Base-by-base conservation (phyloP, 2,888 invertebrate species). In the Pinctada fucata region DNA sequence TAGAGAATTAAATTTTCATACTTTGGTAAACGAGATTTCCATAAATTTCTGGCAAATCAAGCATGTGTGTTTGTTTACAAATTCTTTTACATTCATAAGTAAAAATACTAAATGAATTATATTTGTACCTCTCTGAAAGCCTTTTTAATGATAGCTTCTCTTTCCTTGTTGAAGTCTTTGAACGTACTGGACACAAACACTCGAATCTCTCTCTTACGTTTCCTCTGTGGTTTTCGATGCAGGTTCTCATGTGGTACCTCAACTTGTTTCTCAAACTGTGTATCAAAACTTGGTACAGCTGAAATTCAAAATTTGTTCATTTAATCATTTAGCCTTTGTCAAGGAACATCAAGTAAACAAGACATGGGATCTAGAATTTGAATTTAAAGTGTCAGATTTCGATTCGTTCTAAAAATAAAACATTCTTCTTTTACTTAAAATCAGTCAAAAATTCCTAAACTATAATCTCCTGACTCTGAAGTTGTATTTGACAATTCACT, bases 181-280 rank as follows among this genome's bases (percentile, higher is more conserved):
- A 89, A 89, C 5, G 89, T 89, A 64, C 89, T 89, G 5, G 89
- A 89, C 48, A 89, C 88, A 82, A 88, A 89, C 48, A 89, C 86
- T 47, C 89, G 81, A 4, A 89, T 84, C 72, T 89, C 89, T 50
- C 88, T 75, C 80, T 86, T 88, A 2, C 78, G 68, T 64, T 74
- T 58, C 47, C 2, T 47, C 16, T 47, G 45, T 72, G 58, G 72
- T 75, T 49, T 63, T 10, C 58, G 63, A 13, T 68, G 8, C 16
- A 13, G 10, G 3, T 47, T 16, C 63, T 68, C 2, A 49, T 74
- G 71, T 66, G 10, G 64, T n/a, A 84, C 45, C 6, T 78, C 75
- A 10, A 79, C 80, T 64, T 84, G 82, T 63, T 80, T 81, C 65
- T 84, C 82, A 79, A 85, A 85, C 13, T 68, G 51, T 13, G 75